Percentiles rank a stretch among this genome's conserved stretches.
Evolutionary conservation across 2,888 invertebrate species (phyloP).

Genomic region (Beris morrisii): DNA sequence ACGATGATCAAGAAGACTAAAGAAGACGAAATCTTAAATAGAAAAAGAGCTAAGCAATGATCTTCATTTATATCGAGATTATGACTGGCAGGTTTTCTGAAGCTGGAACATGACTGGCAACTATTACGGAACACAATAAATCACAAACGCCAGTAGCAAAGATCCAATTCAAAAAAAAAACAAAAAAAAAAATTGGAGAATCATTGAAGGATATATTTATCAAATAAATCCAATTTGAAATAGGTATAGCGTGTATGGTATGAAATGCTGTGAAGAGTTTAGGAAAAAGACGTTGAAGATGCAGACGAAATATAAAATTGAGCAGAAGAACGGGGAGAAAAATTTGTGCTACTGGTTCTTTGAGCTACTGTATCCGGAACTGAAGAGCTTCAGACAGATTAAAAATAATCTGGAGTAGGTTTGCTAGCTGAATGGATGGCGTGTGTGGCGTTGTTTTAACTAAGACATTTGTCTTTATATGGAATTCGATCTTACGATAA

Average conservation of each 20-base stretch:
- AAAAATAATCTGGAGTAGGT: conserved; percentile 20
- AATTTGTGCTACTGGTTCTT: conserved; percentile 30
- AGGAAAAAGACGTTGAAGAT: conserved; percentile 14
- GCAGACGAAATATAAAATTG: conserved; percentile 7
- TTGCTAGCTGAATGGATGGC: conserved; percentile 14
- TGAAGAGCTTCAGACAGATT: conserved; percentile 20
- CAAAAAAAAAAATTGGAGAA: not conserved
- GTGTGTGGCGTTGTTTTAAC: no score
- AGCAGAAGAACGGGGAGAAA: conserved; percentile 8
- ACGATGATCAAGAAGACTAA: conserved; percentile 27
- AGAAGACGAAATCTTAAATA: conserved; percentile 21
- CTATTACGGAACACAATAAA: conserved; percentile 30
- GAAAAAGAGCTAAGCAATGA: not conserved
- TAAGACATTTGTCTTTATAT: no score
- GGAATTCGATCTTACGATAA: no score
- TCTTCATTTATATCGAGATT: not conserved
- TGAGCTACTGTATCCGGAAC: conserved; percentile 31
- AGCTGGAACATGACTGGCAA: conserved; percentile 24
- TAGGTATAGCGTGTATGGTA: not conserved
- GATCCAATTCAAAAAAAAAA: conserved; percentile 26
- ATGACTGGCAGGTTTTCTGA: conserved; percentile 28
- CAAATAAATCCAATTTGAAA: conserved; percentile 29
- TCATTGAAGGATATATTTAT: conserved; percentile 29
- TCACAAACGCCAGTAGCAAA: conserved; percentile 32
- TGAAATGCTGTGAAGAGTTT: conserved; percentile 16